Base-by-base conservation (phyloP, 2,888 invertebrate genomes). In the Trimorus sp. region DNA sequence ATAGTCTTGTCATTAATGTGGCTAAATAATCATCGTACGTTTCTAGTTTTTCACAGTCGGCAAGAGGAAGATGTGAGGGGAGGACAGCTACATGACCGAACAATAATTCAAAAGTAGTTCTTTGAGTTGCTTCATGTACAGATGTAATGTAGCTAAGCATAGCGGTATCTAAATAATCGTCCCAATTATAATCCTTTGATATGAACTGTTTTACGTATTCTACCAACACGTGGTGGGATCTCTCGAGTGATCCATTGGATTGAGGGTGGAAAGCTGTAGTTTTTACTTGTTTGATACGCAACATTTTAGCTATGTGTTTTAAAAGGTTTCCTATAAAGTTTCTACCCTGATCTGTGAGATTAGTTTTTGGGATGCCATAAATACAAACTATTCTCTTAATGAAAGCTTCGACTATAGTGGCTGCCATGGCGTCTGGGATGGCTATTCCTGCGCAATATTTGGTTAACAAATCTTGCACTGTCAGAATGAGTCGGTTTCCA, bases 241-340 rank as follows among this genome's bases (percentile, higher is more conserved):
- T 12, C 12, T 65, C 53, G 3, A 65, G n/a, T 0, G 38, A 40
- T n/a, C 53, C 53, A 15, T 65, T 65, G 0, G 11, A n/a, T 40
- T 65, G 53, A 8, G 53, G 53, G 9, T 65, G 65, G 7, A 65
- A 65, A 14, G 53, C 36, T 3, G 49, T 65, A 14, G 65, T 53
- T 40, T 53, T 65, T 16, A 11, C 37, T 53, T 65, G 65, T 16
- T 45, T 42, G 2, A 65, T 65, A 14, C 40, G 14, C 2, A 65
- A 15, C 5, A 45, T 51, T n/a, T 65, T 65, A 15, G 65, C 65
- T 40, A 65, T 8, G 1, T 14, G 11, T 53, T 53, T 65, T 8
- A 53, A 14, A 4, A 53, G 14, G 4, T 65, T 16, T 8, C 65
- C 53, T 11, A 65, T 3, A n/a, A 65, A 65, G n/a, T 65, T 65